These are phyloP conservation scores for Drosophila putrida DNA, from an alignment of 2,888 invertebrate species.

Conservation along the genomic window DNA sequence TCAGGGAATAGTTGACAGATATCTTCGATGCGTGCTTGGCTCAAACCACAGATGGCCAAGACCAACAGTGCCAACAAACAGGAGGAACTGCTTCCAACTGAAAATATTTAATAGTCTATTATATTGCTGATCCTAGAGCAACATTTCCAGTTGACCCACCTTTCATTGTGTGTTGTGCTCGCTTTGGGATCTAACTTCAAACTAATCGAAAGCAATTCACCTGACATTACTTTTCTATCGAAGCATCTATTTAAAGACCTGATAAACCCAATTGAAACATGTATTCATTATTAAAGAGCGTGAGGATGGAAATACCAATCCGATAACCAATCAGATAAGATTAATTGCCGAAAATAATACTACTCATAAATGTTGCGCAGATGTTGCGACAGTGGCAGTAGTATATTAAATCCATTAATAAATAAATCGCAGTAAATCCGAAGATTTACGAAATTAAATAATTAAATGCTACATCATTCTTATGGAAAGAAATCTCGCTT, in stretches of 20 bases:
- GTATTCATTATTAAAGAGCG: constrained; percentile 22
- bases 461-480: no score
- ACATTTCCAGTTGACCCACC: constrained; percentile 8
- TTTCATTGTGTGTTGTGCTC: constrained; percentile 26
- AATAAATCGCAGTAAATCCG: constrained; percentile 29
- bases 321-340: constrained; percentile 50
- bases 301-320: constrained; percentile 25
- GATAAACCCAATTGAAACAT: constrained; percentile 32
- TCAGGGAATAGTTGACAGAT: constrained; percentile 74
- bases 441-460: neutral
- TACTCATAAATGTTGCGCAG: constrained; percentile 17
- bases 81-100: constrained; percentile 13
- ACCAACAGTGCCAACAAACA: constrained; percentile 9
- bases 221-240: neutral
- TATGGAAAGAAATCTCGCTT: no score
- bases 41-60: neutral
- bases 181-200: neutral
- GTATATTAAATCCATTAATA: constrained; percentile 27
- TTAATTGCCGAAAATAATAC: constrained; percentile 27
- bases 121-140: neutral
- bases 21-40: constrained; percentile 47
- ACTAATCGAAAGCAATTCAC: constrained; percentile 27
- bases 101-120: neutral
- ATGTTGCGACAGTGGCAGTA: constrained; percentile 12
- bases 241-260: constrained; percentile 31